These are phyloP conservation scores for Girardinichthys multiradiatus DNA, from an alignment of 2,113 vertebrate species.

Conservation along the genomic window DNA sequence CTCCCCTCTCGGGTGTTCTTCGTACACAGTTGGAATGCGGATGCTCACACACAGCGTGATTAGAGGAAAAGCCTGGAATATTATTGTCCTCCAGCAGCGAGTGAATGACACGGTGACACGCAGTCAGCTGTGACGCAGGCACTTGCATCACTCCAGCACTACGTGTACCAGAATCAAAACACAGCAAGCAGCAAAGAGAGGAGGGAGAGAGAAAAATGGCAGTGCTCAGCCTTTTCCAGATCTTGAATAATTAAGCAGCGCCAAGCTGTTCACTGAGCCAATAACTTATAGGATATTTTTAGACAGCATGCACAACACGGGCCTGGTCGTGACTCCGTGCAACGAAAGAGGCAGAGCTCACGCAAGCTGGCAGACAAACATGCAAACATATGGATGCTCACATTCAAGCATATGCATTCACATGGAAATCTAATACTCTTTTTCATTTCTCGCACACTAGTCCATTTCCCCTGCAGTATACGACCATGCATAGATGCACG, in stretches of 20 bases:
- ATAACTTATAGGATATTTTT: conserved; percentile 69
- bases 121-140: conserved; percentile 61
- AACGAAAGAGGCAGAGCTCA: conserved; percentile 27
- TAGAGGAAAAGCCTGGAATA: conserved; percentile 41
- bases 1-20: conserved; percentile 46
- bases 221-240: conserved; percentile 66
- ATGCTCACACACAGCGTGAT: conserved; percentile 29
- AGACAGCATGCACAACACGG: conserved; percentile 45
- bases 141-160: conserved; percentile 55
- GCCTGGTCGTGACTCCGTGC: conserved; percentile 57
- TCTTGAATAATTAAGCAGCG: conserved; percentile 78
- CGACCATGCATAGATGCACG: background rate
- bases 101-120: conserved; percentile 70
- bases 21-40: conserved; percentile 11
- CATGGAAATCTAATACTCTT: conserved; percentile 18
- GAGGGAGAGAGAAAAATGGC: conserved; percentile 23
- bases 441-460: background rate
- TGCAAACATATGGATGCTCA: conserved; percentile 19
- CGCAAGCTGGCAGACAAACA: conserved; percentile 15
- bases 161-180: conserved; percentile 55
- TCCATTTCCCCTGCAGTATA: background rate
- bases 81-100: conserved; percentile 43
- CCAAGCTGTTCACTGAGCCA: conserved; percentile 70
- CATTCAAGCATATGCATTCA: background rate
- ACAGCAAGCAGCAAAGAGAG: conserved; percentile 3